Evolutionary conservation across 2,797 vertebrate species (phyloP).

Genomic region (Fistularia tabacaria): DNA sequence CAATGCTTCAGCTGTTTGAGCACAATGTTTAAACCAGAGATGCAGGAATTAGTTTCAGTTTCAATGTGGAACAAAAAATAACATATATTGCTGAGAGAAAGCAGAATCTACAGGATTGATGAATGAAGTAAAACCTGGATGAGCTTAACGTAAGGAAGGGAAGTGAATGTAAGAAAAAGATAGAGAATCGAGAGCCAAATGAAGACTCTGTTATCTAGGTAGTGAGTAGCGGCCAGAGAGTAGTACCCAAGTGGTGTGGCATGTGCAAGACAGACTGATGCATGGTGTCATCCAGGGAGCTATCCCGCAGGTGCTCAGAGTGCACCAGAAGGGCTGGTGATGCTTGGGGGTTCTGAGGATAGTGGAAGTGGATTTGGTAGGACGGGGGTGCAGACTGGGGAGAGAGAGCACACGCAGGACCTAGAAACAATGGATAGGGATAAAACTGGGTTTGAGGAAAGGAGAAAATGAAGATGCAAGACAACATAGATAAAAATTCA

Average conservation of each 20-base stretch:
- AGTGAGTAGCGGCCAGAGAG: constrained; percentile 58
- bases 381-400: constrained; percentile 70
- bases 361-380: constrained; percentile 61
- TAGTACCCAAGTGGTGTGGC: constrained; percentile 76
- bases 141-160: constrained; percentile 4
- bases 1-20: background rate
- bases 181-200: constrained; percentile 14
- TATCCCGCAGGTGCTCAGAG: constrained; percentile 73
- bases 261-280: constrained; percentile 80
- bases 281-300: constrained; percentile 78
- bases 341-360: constrained; percentile 71
- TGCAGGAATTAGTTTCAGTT: constrained; percentile 6
- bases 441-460: constrained; percentile 54
- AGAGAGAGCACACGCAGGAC: constrained; percentile 74
- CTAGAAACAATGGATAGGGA: constrained; percentile 68
- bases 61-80: background rate
- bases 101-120: background rate
- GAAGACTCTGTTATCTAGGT: constrained; percentile 24
- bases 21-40: background rate
- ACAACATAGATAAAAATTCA: constrained; percentile 38
- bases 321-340: constrained; percentile 79
- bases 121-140: background rate
- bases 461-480: constrained; percentile 34
- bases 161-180: constrained; percentile 12
- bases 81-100: background rate